These are phyloP conservation scores for Limnothrissa miodon DNA, from an alignment of 2,113 vertebrate genomes.

Conservation along the genomic window DNA sequence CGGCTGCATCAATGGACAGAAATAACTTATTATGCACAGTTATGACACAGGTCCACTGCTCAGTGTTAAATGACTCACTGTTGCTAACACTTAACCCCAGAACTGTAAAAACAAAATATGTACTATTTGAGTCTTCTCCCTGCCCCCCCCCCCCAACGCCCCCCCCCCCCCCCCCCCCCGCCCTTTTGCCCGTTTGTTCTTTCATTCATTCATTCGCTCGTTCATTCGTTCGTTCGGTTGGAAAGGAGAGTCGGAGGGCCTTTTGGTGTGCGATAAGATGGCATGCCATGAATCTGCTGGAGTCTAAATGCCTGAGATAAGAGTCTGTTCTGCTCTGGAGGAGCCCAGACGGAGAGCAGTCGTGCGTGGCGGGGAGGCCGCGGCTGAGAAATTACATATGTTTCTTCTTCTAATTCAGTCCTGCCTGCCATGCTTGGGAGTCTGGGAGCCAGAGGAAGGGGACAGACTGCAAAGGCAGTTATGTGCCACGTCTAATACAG, in stretches of 20 bases:
- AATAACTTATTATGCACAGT: not conserved
- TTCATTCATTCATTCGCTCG: too few relatives aligned
- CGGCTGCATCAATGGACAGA: slow-evolving; percentile 7
- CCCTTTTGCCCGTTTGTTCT: too few relatives aligned
- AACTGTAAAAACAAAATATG: not conserved
- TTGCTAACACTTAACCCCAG: not conserved
- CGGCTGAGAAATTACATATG: not conserved
- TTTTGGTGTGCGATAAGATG: not conserved
- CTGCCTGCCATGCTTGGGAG: not conserved
- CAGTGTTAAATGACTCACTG: not conserved
- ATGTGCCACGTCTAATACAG: too few relatives aligned
- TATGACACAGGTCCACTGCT: slow-evolving; percentile 4
- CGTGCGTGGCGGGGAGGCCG: not conserved
- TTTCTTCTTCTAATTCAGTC: slow-evolving; percentile 3
- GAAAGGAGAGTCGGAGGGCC: not conserved
- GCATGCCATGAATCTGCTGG: slow-evolving; percentile 13
- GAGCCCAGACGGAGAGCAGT: not conserved
- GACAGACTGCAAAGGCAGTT: too few relatives aligned
- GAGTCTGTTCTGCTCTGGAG: not conserved
- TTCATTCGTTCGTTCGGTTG: not conserved
- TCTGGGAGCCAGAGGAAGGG: too few relatives aligned
- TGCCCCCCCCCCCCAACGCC: too few relatives aligned
- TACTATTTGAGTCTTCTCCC: not conserved
- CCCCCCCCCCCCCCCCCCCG: too few relatives aligned
- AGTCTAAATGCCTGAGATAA: slow-evolving; percentile 9